These are phyloP conservation scores for Rotaria socialis DNA, from an alignment of 2,888 invertebrate species.

Conservation along the genomic window DNA sequence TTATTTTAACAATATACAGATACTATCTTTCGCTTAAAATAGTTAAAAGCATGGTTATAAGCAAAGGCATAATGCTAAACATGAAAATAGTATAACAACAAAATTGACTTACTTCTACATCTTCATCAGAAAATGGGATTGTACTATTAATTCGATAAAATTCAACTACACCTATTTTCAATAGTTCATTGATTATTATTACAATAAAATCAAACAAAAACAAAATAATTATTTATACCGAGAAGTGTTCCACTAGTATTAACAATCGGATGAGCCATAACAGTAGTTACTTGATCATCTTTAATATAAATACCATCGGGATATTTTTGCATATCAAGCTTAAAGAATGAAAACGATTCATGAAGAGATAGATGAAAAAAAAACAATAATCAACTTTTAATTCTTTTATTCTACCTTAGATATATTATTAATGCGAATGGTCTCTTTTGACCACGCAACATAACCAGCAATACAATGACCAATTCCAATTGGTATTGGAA, in stretches of 20 bases:
- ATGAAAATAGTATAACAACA: not conserved
- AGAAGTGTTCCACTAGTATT: not conserved
- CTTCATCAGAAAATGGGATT: slow-evolving; percentile 23
- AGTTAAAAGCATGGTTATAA: not conserved
- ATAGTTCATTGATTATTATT: not conserved
- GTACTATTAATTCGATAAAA: not conserved
- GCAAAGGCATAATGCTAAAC: not conserved
- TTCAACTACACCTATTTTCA: slow-evolving; percentile 28
- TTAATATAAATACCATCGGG: not conserved
- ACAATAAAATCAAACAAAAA: not conserved
- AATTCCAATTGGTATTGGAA: not conserved
- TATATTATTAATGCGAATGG: slow-evolving; percentile 70
- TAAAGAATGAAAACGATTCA: not conserved
- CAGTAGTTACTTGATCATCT: not conserved
- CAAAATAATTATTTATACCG: not conserved
- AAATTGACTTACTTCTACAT: not conserved
- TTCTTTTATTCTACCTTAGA: not conserved
- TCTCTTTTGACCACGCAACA: slow-evolving; percentile 74
- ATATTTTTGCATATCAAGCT: not conserved
- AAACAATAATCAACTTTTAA: not conserved
- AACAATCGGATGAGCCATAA: slow-evolving; percentile 31
- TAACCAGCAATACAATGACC: slow-evolving; percentile 73
- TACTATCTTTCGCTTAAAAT: not conserved
- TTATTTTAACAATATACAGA: not conserved
- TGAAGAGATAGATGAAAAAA: not conserved